Evolutionary conservation across 2,113 vertebrate species (phyloP).

Genomic region (Amblyopsis rosae): DNA sequence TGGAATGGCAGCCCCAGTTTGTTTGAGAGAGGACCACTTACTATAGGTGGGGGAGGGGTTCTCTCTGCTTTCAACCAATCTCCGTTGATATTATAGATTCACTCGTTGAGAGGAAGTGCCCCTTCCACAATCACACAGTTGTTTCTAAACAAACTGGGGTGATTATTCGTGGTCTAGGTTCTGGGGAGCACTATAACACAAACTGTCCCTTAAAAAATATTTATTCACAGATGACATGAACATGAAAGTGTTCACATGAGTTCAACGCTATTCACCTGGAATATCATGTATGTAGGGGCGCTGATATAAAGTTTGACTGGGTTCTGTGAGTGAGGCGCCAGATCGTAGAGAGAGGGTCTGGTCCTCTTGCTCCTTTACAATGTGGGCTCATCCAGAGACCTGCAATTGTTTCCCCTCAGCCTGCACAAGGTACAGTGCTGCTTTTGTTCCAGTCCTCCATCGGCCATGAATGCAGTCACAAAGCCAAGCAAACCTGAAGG

Average conservation of each 20-base stretch:
- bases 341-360: conserved; percentile 72
- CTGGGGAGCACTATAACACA: too few species aligned
- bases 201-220: too few species aligned
- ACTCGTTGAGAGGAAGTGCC: too few species aligned
- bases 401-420: conserved; percentile 80
- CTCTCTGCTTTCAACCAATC: too few species aligned
- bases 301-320: background rate
- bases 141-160: too few species aligned
- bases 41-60: too few species aligned
- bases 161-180: too few species aligned
- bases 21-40: too few species aligned
- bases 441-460: conserved; percentile 86
- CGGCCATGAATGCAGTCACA: conserved; percentile 78
- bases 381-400: conserved; percentile 86
- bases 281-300: background rate
- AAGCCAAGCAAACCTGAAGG: conserved; percentile 74
- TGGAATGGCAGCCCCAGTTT: too few species aligned
- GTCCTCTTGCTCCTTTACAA: conserved; percentile 79
- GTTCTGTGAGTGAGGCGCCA: conserved; percentile 64
- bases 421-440: conserved; percentile 84
- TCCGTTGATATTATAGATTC: too few species aligned
- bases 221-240: too few species aligned
- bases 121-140: too few species aligned
- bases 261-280: background rate
- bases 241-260: conserved; percentile 29